Percentiles rank a stretch among this genome's conserved stretches.
These are phyloP conservation scores for Chrysogorgia sp. DNA, from an alignment of 92 coral and sea anemone genomes.

Conservation along the genomic window DNA sequence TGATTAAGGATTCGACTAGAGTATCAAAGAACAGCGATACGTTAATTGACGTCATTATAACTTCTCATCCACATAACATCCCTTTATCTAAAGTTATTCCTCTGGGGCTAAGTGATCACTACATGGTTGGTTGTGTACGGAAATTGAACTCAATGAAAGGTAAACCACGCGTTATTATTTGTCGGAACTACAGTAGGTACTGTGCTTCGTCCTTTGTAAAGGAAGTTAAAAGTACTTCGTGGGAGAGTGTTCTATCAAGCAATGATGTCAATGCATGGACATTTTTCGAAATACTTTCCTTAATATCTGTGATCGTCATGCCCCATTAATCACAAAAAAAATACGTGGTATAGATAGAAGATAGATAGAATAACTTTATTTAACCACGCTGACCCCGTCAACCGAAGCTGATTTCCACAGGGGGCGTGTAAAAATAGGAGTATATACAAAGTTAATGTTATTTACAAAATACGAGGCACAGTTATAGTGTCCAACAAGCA, in stretches of 20 bases:
- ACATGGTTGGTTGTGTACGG: conserved; percentile 59
- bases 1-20: conserved; percentile 46
- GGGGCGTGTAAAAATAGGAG: too few species aligned
- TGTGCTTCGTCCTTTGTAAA: conserved; percentile 31
- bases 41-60: conserved; percentile 44
- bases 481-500: too few species aligned
- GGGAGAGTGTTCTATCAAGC: conserved; percentile 23
- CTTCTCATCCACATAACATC: conserved; percentile 48
- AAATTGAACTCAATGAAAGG: conserved; percentile 43
- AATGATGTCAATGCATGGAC: conserved; percentile 61
- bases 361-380: too few species aligned
- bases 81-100: conserved; percentile 42
- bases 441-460: too few species aligned
- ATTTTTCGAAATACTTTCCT: conserved; percentile 46
- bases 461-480: too few species aligned
- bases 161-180: conserved; percentile 31
- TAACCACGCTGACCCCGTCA: too few species aligned
- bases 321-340: too few species aligned
- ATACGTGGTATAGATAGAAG: too few species aligned
- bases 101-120: conserved; percentile 57
- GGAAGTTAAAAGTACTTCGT: conserved; percentile 44
- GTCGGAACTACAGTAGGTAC: conserved; percentile 48
- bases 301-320: conserved; percentile 48
- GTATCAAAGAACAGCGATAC: conserved; percentile 30
- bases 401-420: too few species aligned